Evolutionary conservation across 2,797 vertebrate species (phyloP), one percentile per base, ranked within the genome.

Genomic region (Pogoniulus pusillus): DNA sequence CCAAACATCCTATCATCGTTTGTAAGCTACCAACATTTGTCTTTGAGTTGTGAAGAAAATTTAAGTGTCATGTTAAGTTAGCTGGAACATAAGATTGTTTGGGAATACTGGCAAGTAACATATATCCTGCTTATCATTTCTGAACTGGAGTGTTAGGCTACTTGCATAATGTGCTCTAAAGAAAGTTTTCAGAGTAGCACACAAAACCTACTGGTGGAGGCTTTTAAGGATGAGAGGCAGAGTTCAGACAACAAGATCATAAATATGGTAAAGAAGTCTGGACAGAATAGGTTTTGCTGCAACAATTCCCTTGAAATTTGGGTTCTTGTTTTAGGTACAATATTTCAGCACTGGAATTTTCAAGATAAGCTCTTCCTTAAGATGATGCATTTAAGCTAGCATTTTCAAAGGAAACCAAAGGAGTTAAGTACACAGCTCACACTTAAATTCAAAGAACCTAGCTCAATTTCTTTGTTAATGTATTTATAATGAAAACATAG

Each of bases 31-130:
- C 47, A 71, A 34, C 30, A 37, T 73, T 54, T 71, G 49, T 79
- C 37, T 96, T 49, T 45, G 34, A 73, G 66, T 75, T 66, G 39
- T 68, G 80, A 37, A 45, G 45, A 72, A 81, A 71, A 70, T 24
- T 4, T 54, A 34, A 41, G 6, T 63, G 7, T 71, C 8, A 58
- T 64, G 32, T 43, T 43, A 85, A 83, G 47, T 69, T 66, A 62
- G 65, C 58, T 66, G 62, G 84, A 41, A 53, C 7, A 22, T 12
- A 55, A 75, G 59, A 57, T 87, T 70, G 49, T 85, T 81, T 80
- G 80, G 63, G 79, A 75, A 63, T 66, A 59, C 26, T 83, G 79
- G 32, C 47, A 57, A 47, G 43, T 26, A 57, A 37, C 12, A 23
- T 59, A 55, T 12, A 27, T 89, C 29, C 37, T 55, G 0, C 70